These are phyloP conservation scores for Podargus strigoides DNA, from an alignment of 2,797 vertebrate genomes.

Conservation along the genomic window DNA sequence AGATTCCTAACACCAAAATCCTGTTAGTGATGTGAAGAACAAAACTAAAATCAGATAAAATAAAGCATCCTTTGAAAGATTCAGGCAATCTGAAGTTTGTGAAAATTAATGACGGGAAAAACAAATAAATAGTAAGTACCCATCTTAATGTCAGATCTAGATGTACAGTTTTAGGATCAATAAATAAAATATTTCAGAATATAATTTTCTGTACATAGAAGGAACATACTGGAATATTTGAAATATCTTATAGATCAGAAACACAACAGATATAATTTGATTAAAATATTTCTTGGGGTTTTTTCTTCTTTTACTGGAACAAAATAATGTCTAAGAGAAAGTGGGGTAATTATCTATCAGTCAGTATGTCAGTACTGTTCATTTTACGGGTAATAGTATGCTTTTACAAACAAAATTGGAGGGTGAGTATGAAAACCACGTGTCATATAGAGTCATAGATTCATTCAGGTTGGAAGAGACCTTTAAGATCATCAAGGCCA, in stretches of 20 bases:
- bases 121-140: background rate
- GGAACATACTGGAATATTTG: background rate
- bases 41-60: background rate
- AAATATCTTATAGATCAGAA: background rate
- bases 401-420: background rate
- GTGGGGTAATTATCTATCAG: background rate
- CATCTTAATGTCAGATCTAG: background rate
- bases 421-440: background rate
- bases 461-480: too few species aligned
- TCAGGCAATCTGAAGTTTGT: background rate
- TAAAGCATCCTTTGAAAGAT: background rate
- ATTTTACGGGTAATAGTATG: background rate
- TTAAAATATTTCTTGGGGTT: accelerated
- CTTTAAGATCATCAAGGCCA: too few species aligned
- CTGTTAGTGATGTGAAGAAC: background rate
- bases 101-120: background rate
- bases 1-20: background rate
- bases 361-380: background rate
- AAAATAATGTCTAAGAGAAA: background rate
- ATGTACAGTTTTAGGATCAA: background rate
- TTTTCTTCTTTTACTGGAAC: background rate
- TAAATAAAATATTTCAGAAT: background rate
- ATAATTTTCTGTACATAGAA: background rate
- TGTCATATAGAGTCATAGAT: too few species aligned
- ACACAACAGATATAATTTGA: background rate